These are phyloP conservation scores for Ariopsis seemanni DNA, from an alignment of 2,113 vertebrate genomes.

Conservation along the genomic window DNA sequence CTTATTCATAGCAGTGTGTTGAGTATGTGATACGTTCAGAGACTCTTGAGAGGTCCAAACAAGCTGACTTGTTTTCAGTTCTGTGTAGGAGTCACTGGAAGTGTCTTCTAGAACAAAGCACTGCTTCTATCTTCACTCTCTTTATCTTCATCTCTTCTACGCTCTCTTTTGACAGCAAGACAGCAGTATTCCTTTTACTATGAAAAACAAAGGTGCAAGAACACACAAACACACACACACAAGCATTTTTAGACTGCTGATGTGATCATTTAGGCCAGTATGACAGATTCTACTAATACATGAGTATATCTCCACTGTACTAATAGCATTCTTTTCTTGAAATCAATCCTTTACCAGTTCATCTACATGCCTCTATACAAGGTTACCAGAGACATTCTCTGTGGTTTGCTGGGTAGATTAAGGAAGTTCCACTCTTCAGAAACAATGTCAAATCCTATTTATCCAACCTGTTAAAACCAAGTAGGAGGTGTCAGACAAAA, in stretches of 20 bases:
- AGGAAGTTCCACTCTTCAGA: not conserved
- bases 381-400: not conserved
- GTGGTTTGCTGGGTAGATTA: not conserved
- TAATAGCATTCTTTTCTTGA: not conserved
- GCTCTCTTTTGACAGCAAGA: constrained; percentile 1
- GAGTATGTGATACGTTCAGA: not conserved
- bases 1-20: not conserved
- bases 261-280: not conserved
- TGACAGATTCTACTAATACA: constrained; percentile 13
- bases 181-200: not conserved
- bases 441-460: constrained; percentile 4
- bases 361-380: not conserved
- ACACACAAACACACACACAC: not conserved
- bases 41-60: constrained; percentile 2
- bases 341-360: not conserved
- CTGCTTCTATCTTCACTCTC: not conserved
- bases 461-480: not conserved
- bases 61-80: constrained; percentile 15
- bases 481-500: not conserved
- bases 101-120: constrained; percentile 25
- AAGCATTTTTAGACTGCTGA: constrained; percentile 1
- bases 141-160: constrained; percentile 13
- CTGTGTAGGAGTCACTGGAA: not conserved
- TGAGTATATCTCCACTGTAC: not conserved
- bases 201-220: constrained; percentile 2